Evolutionary conservation across 2,888 invertebrate species (phyloP).

Genomic region (Andrena bucephala): DNA sequence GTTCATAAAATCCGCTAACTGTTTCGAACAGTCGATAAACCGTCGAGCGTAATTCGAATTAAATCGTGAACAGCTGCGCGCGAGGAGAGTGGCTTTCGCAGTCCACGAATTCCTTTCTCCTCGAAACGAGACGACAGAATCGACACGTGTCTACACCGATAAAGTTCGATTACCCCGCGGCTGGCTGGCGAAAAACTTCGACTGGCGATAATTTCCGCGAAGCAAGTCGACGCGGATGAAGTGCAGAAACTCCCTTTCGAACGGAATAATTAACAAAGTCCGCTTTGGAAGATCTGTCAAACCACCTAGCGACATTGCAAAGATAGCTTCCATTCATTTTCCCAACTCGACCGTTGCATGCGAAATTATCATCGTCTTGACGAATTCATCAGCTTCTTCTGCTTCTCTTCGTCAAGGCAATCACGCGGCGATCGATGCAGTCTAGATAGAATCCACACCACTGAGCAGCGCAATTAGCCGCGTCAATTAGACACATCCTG

Average conservation of each 20-base stretch:
- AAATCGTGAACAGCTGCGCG: conserved; percentile 25
- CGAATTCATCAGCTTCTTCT: neutral
- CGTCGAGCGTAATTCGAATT: conserved; percentile 48
- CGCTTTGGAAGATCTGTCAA: neutral
- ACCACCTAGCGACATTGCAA: neutral
- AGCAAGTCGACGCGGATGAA: neutral
- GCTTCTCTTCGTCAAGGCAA: neutral
- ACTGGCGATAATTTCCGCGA: conserved; percentile 4
- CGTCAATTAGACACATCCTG: conserved; percentile 19
- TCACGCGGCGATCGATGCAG: neutral
- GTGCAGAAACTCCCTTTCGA: neutral
- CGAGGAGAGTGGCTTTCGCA: conserved; percentile 48
- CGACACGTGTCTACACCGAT: conserved; percentile 29
- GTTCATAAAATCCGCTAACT: neutral
- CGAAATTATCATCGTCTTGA: neutral
- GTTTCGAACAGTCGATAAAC: conserved; percentile 24
- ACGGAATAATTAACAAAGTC: neutral
- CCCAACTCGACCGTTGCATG: neutral
- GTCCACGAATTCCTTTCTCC: conserved; percentile 55
- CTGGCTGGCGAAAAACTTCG: conserved; percentile 10
- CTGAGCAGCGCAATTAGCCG: neutral
- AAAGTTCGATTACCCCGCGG: neutral
- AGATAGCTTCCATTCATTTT: neutral
- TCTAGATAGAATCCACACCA: neutral
- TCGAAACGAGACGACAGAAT: conserved; percentile 40